Percentiles rank a stretch among this genome's conserved stretches.
phyloP scores from a whole-genome alignment of 2,888 invertebrate species.

The Glyphotaelius pellucidus region DNA sequence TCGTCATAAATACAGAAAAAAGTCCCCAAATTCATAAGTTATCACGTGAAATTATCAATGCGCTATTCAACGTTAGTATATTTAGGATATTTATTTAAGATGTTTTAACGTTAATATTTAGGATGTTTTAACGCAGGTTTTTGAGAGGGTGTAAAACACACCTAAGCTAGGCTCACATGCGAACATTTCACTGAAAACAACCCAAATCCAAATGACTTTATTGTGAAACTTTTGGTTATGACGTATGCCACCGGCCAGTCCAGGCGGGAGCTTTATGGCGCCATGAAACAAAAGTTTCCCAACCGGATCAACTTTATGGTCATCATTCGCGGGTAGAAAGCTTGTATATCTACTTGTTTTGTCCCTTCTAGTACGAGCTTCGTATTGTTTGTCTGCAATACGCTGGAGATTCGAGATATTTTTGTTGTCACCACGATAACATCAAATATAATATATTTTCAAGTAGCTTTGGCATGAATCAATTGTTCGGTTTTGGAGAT shows the following conservation, averaged over 20 bases:
- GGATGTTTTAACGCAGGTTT: background rate
- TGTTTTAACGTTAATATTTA: background rate
- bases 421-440: background rate
- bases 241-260: constrained; percentile 45
- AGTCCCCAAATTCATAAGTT: background rate
- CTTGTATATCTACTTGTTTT: background rate
- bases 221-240: constrained; percentile 52
- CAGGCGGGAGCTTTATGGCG: constrained; percentile 58
- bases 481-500: too few relatives aligned
- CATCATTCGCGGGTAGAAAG: background rate
- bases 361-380: background rate
- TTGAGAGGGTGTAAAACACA: background rate
- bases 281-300: constrained; percentile 45
- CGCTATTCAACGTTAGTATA: background rate
- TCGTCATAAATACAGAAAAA: too few relatives aligned
- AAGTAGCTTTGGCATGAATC: too few relatives aligned
- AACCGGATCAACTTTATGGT: constrained; percentile 22
- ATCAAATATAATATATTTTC: too few relatives aligned
- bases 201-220: constrained; percentile 33
- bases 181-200: background rate
- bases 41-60: background rate
- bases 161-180: background rate
- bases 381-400: background rate
- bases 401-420: background rate
- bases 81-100: background rate